Evolutionary conservation across 2,888 invertebrate genomes (phyloP).

Genomic region (Drosophila algonquin): DNA sequence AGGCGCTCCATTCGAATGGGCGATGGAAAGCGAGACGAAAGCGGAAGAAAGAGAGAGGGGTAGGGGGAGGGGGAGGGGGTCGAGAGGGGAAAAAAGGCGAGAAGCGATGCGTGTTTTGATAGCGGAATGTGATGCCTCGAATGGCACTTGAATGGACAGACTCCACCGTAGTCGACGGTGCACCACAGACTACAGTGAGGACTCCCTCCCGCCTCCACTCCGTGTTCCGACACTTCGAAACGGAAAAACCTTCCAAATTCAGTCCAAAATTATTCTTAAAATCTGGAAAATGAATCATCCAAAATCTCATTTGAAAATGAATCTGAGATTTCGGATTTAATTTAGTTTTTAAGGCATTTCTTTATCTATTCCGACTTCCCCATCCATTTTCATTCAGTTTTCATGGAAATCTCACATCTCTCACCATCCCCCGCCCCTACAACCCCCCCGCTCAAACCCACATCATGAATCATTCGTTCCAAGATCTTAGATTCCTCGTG

Average conservation of each 20-base stretch:
- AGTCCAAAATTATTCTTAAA: background rate
- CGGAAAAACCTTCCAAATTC: too few relatives aligned
- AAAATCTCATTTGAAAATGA: too few relatives aligned
- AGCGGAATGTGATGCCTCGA: slow-evolving; percentile 31
- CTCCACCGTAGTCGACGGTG: too few relatives aligned
- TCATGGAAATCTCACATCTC: background rate
- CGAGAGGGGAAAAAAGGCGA: slow-evolving; percentile 32
- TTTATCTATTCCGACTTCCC: too few relatives aligned
- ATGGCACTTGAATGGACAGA: slow-evolving; percentile 35
- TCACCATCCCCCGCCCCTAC: background rate
- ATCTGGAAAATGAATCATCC: background rate
- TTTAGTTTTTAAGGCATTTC: too few relatives aligned
- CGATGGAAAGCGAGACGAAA: slow-evolving; percentile 39
- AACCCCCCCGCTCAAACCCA: background rate
- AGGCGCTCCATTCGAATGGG: slow-evolving; percentile 3
- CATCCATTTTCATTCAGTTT: too few relatives aligned
- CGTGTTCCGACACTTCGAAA: too few relatives aligned
- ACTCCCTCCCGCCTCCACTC: background rate
- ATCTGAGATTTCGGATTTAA: too few relatives aligned
- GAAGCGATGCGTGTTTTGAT: slow-evolving; percentile 52
- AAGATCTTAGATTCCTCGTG: background rate
- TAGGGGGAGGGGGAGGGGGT: background rate
- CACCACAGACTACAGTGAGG: slow-evolving; percentile 13
- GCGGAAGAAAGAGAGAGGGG: background rate
- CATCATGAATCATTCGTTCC: background rate